These are phyloP conservation scores for Gymnoscopelus microlampas DNA, from an alignment of 2,797 vertebrate species.

Conservation along the genomic window DNA sequence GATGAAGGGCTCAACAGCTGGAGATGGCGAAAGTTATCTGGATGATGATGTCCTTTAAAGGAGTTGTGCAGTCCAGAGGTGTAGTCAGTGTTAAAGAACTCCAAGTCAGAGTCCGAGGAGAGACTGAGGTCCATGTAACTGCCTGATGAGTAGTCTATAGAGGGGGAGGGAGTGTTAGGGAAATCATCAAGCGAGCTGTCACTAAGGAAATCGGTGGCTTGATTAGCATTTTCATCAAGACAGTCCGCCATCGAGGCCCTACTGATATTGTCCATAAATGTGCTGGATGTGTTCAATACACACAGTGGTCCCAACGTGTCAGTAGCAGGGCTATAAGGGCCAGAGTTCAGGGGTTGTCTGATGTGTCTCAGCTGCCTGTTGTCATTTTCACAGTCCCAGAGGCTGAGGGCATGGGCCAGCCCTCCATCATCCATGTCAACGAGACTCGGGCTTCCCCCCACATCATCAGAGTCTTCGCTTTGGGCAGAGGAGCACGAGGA, in stretches of 20 bases:
- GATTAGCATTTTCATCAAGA: constrained; percentile 91
- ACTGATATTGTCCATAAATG: constrained; percentile 53
- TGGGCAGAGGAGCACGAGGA: constrained; percentile 82
- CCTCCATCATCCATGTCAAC: constrained; percentile 75
- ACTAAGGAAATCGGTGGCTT: constrained; percentile 80
- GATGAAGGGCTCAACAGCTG: constrained; percentile 82
- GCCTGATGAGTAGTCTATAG: constrained; percentile 77
- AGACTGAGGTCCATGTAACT: constrained; percentile 90
- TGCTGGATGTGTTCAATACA: background rate
- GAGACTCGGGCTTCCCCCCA: constrained; percentile 59
- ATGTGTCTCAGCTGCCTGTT: constrained; percentile 55
- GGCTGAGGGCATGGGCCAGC: constrained; percentile 80
- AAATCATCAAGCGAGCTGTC: constrained; percentile 66
- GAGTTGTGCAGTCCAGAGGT: constrained; percentile 88
- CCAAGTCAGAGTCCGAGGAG: constrained; percentile 90
- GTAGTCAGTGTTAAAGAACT: constrained; percentile 92
- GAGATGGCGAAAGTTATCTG: constrained; percentile 80
- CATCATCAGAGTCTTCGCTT: constrained; percentile 80
- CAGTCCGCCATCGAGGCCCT: constrained; percentile 76
- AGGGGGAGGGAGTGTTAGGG: constrained; percentile 71
- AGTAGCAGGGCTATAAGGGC: constrained; percentile 21
- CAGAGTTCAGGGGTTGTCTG: constrained; percentile 34
- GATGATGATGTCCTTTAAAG: constrained; percentile 83
- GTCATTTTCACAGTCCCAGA: constrained; percentile 78
- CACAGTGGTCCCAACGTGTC: constrained; percentile 29